phyloP scores from a whole-genome alignment of 2,797 vertebrate genomes.

The Trachops cirrhosus region DNA sequence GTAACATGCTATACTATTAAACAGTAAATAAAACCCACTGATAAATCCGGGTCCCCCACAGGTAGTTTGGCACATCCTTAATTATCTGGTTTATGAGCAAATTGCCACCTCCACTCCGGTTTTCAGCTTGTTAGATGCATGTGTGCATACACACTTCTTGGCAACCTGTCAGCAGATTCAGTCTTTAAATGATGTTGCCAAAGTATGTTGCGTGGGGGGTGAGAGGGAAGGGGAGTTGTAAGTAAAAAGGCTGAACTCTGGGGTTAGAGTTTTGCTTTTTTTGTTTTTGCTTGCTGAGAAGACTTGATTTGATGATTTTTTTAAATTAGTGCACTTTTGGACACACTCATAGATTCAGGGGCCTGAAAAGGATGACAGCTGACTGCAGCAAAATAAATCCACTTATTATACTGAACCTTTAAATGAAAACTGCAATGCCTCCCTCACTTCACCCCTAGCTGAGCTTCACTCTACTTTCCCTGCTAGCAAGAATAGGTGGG shows the following conservation, averaged over 20 bases:
- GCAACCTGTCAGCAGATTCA: slow-evolving; percentile 34
- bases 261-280: not conserved
- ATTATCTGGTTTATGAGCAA: slow-evolving; percentile 82
- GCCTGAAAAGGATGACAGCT: not conserved
- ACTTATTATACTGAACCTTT: not conserved
- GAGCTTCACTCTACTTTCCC: not conserved
- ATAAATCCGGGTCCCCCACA: slow-evolving; percentile 72
- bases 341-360: not conserved
- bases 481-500: not conserved
- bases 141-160: not conserved
- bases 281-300: slow-evolving; percentile 40
- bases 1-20: slow-evolving; percentile 81
- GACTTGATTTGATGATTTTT: not conserved
- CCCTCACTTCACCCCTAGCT: not conserved
- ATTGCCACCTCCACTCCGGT: slow-evolving; percentile 45
- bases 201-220: not conserved
- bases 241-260: not conserved
- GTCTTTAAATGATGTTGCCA: slow-evolving; percentile 8
- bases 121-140: slow-evolving; percentile 53
- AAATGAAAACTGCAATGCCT: not conserved
- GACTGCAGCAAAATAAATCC: not conserved
- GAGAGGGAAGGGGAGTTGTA: not conserved
- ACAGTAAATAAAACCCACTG: slow-evolving; percentile 82
- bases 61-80: slow-evolving; percentile 80
- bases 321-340: not conserved